Evolutionary conservation across 2,113 vertebrate genomes (phyloP).

Genomic region (Hymenochirus boettgeri): DNA sequence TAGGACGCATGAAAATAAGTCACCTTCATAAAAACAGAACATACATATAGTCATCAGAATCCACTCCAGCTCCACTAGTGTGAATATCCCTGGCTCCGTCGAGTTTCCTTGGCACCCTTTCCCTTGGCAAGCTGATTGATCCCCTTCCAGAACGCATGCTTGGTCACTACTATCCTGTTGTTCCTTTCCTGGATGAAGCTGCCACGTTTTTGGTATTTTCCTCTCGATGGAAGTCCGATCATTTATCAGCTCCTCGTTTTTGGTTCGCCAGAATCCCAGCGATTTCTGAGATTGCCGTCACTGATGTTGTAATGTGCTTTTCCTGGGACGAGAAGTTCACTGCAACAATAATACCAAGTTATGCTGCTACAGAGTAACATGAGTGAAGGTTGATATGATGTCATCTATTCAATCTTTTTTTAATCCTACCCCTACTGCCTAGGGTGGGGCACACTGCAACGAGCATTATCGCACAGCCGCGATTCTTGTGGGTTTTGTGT

Average conservation of each 20-base stretch:
- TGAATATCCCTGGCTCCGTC: too few species aligned
- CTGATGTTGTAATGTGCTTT: slow-evolving; percentile 68
- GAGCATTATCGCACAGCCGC: too few species aligned
- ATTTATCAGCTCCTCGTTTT: slow-evolving; percentile 71
- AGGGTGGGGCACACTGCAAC: too few species aligned
- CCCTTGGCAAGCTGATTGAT: slow-evolving; percentile 59
- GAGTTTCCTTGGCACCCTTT: too few species aligned
- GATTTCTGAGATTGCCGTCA: slow-evolving; percentile 61
- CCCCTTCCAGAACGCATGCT: slow-evolving; percentile 62
- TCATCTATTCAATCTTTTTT: too few species aligned
- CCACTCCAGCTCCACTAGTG: too few species aligned
- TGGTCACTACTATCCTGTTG: slow-evolving; percentile 65
- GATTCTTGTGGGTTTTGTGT: too few species aligned
- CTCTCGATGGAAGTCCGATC: slow-evolving; percentile 62
- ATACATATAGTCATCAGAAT: too few species aligned
- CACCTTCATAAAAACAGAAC: too few species aligned
- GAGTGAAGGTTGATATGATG: too few species aligned
- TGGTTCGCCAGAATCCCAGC: slow-evolving; percentile 67
- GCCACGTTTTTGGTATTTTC: slow-evolving; percentile 60
- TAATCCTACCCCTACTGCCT: too few species aligned
- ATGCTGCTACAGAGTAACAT: background rate
- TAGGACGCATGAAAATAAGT: too few species aligned
- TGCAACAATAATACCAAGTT: slow-evolving; percentile 42
- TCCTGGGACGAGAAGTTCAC: slow-evolving; percentile 71
- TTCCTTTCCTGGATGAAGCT: slow-evolving; percentile 62